Percentiles rank a stretch among this genome's conserved stretches.
phyloP scores from a whole-genome alignment of 2,888 invertebrate genomes.

The Coelogynopora nodosa region DNA sequence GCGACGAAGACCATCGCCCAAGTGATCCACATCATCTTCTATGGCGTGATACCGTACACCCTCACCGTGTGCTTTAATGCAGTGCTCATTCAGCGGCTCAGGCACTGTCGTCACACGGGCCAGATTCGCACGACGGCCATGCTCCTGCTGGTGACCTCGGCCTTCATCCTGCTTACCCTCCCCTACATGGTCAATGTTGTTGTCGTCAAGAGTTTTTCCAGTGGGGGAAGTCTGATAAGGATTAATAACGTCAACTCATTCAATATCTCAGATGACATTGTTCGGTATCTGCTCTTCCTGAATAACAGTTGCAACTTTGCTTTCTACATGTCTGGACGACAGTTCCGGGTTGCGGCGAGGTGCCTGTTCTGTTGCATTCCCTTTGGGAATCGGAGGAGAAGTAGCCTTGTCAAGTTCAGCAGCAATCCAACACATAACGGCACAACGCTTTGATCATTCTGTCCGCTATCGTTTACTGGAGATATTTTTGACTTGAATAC shows the following conservation, averaged over 20 bases:
- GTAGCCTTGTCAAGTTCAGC: no score
- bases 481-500: no score
- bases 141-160: not conserved
- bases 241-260: not conserved
- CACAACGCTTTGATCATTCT: no score
- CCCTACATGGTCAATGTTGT: conserved; percentile 2
- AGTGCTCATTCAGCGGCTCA: not conserved
- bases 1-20: not conserved
- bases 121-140: conserved; percentile 3
- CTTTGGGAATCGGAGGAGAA: not conserved
- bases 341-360: not conserved
- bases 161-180: conserved; percentile 16
- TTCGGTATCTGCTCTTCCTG: not conserved
- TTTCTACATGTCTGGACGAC: conserved; percentile 13
- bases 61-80: not conserved
- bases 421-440: no score
- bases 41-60: not conserved
- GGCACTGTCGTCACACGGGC: not conserved
- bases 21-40: not conserved
- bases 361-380: not conserved
- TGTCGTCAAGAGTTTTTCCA: not conserved
- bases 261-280: not conserved
- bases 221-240: not conserved
- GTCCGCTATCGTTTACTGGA: no score
- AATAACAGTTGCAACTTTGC: conserved; percentile 4